Conservation (phyloP, 2,113 vertebrate species). For the Hystrix brachyura region DNA sequence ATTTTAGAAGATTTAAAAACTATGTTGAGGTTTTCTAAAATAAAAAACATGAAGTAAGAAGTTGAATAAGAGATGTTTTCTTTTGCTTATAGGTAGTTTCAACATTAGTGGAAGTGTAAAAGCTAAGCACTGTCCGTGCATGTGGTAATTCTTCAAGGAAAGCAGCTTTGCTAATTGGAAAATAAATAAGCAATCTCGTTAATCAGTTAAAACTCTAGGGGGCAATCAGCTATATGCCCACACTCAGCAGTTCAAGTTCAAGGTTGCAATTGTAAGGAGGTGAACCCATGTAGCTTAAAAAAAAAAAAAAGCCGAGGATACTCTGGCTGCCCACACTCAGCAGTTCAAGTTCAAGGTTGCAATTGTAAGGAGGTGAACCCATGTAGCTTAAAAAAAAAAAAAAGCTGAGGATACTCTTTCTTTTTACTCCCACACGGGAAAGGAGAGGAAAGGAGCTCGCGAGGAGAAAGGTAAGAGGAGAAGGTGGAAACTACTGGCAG, state of each 20-base stretch:
- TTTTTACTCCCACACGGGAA: background rate
- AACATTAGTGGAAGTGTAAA: constrained; percentile 2
- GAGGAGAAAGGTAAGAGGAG: background rate
- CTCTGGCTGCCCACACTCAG: background rate
- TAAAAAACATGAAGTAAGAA: constrained; percentile 6
- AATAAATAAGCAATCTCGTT: constrained; percentile 15
- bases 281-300: background rate
- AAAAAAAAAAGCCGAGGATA: background rate
- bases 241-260: background rate
- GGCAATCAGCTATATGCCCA: background rate
- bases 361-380: background rate
- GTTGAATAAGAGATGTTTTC: constrained; percentile 27
- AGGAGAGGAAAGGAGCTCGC: background rate
- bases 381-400: background rate
- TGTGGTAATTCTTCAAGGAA: constrained; percentile 11
- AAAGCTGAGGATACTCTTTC: background rate
- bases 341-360: background rate
- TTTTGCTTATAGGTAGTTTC: constrained; percentile 19
- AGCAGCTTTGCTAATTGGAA: constrained; percentile 40
- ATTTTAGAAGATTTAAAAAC: constrained; percentile 48
- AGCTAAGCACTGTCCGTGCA: background rate
- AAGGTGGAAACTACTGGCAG: background rate
- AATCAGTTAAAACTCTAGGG: constrained; percentile 49
- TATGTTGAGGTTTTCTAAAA: constrained; percentile 54
- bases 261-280: background rate